phyloP scores from a whole-genome alignment of 2,797 vertebrate species.

The Lepus townsendii region DNA sequence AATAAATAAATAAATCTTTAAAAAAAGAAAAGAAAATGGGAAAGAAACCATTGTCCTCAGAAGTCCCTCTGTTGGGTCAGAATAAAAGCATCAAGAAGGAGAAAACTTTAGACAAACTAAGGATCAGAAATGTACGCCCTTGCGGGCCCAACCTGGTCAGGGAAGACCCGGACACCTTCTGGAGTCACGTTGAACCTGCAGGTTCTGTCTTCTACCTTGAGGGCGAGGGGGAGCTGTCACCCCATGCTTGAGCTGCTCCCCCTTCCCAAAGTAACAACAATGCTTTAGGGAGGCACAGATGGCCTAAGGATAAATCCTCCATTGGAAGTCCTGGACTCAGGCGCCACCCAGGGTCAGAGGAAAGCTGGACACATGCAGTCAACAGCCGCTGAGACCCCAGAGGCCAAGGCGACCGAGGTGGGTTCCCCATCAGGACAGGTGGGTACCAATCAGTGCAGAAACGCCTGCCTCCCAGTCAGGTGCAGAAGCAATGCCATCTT shows the following conservation, averaged over 20 bases:
- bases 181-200: too few species aligned
- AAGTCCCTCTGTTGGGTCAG: neutral
- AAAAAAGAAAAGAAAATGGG: too few species aligned
- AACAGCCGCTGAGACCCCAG: neutral
- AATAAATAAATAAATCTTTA: too few species aligned
- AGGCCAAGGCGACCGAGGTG: neutral
- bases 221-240: neutral
- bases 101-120: neutral
- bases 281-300: neutral
- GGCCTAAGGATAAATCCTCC: neutral
- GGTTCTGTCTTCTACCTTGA: neutral
- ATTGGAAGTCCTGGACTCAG: neutral
- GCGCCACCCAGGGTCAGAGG: neutral
- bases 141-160: neutral
- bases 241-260: neutral
- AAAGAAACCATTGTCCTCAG: too few species aligned
- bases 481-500: neutral
- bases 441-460: neutral
- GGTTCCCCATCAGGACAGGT: neutral
- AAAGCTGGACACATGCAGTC: neutral
- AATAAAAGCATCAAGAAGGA: neutral
- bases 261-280: neutral
- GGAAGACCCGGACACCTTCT: neutral
- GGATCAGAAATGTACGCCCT: neutral
- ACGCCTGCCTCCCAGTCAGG: rapidly evolving